Conservation (phyloP, 2,888 invertebrate species). For the Megalurothrips usitatus region DNA sequence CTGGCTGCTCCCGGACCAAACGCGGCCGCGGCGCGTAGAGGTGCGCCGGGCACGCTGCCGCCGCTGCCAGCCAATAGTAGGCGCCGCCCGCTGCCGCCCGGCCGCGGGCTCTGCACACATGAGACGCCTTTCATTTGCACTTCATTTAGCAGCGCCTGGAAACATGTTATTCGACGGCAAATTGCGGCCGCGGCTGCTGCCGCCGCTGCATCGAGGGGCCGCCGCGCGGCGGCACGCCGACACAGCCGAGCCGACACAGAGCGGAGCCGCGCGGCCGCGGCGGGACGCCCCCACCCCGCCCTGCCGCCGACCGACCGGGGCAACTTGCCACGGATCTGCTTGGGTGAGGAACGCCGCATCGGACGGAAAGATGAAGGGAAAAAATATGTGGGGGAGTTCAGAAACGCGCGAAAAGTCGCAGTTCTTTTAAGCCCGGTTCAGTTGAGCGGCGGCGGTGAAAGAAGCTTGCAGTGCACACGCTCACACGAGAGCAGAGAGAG, state of each 20-base stretch:
- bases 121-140: slow-evolving; percentile 10
- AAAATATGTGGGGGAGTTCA: not conserved
- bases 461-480: not conserved
- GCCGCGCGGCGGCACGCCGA: not conserved
- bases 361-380: not conserved
- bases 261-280: too few species aligned
- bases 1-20: not conserved
- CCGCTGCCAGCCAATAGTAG: too few species aligned
- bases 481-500: not conserved
- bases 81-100: not conserved
- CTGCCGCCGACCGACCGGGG: too few species aligned
- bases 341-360: too few species aligned
- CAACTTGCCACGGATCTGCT: too few species aligned
- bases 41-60: too few species aligned
- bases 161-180: slow-evolving; percentile 5
- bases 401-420: not conserved
- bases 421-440: not conserved
- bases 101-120: not conserved
- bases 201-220: not conserved
- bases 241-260: not conserved
- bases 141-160: not conserved
- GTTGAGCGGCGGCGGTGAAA: not conserved
- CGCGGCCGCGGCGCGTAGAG: too few species aligned
- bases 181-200: not conserved
- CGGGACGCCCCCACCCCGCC: too few species aligned